These are phyloP conservation scores for Brachypteracias leptosomus DNA, from an alignment of 2,113 vertebrate species.

Conservation along the genomic window DNA sequence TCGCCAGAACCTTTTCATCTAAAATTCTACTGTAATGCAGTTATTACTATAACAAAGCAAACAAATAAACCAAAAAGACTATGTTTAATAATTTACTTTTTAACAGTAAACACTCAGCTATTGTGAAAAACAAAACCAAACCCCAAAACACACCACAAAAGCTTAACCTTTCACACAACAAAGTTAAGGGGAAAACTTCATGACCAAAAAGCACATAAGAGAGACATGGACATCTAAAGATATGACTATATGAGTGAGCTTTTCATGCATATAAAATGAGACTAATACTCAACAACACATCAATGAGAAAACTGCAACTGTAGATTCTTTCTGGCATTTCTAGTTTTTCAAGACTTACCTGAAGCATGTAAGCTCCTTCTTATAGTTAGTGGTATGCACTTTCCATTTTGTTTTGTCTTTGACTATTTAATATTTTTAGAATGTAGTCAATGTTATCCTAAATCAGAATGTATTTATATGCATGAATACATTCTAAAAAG, in stretches of 20 bases:
- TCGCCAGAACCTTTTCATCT: not conserved
- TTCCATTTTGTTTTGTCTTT: not conserved
- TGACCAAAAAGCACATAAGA: not conserved
- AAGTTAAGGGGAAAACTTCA: not conserved
- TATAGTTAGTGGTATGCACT: not conserved
- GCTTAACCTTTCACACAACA: not conserved
- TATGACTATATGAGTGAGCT: not conserved
- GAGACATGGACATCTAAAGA: not conserved
- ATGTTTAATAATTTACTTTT: not conserved
- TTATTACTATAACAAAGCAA: not conserved
- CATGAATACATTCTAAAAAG: not conserved
- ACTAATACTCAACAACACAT: not conserved
- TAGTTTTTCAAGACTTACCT: not conserved
- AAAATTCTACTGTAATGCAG: not conserved
- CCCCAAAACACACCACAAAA: not conserved
- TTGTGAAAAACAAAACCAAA: not conserved
- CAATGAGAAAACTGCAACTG: not conserved
- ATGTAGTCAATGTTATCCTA: not conserved
- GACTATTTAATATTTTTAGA: not conserved
- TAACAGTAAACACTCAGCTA: not conserved
- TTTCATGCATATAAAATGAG: not conserved
- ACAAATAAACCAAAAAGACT: not conserved
- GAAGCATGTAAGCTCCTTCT: not conserved
- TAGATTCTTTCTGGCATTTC: not conserved
- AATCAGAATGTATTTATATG: not conserved